Base-by-base conservation (phyloP, 30 jellyfish, hydroid and myxozoan genomes). In the Sanderia malayensis region DNA sequence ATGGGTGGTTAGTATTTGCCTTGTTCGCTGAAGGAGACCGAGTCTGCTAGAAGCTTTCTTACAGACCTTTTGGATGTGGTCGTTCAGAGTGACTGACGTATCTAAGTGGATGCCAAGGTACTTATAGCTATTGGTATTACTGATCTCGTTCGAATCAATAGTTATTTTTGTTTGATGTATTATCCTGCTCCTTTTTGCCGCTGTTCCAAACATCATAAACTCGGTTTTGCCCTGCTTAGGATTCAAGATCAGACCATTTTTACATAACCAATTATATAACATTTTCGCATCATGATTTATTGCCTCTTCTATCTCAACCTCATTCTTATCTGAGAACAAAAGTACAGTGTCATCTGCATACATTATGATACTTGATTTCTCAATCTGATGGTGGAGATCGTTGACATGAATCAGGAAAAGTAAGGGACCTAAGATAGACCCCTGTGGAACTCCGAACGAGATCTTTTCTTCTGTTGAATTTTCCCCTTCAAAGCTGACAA, bases 371-470 rank as follows among this genome's bases (percentile, higher is more conserved):
- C 31, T 66, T 27, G 80, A 79, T 10, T 66, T 46, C 33, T 67
- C 52, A 33, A 79, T 67, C 23, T 76, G 66, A 60, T 24, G 63
- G 58, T 69, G 93, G 29, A 80, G 60, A 80, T 80, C 93, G 71
- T 70, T 80, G 47, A 80, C 71, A 58, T 80, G 71, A 27, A 80
- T 58, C 46, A 80, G 77, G 58, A 80, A 69, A n/a, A 80, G 76
- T 70, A 79, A 30, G 66, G 85, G 70, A 22, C 86, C 87, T 53
- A 53, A 44, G 20, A 68, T 76, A 28, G 87, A 80, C 74, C 93
- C 93, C 73, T 80, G 93, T 49, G 93, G 86, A 20, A 80, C 93
- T 34, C 93, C 80, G 55, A 21, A 73, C 76, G 55, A 61, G 71
- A 79, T 61, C 70, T 47, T 68, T 53, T 80, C 85, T 64, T 55